Conservation (phyloP, 2,797 vertebrate species). For the Falco biarmicus region DNA sequence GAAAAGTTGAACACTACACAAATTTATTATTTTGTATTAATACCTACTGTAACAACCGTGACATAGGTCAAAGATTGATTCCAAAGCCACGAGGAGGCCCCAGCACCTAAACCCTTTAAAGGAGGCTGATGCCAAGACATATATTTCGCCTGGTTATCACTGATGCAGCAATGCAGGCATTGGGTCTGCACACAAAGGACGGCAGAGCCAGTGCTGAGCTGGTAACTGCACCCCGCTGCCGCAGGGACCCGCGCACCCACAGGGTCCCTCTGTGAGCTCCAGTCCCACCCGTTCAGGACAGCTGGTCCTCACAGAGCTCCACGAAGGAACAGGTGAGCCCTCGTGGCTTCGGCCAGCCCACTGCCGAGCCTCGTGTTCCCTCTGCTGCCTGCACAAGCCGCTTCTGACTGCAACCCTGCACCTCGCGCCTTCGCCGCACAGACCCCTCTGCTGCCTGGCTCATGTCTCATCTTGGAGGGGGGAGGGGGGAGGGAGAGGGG, state of each 20-base stretch:
- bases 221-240: not conserved
- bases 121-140: not conserved
- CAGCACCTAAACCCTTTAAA: not conserved
- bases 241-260: not conserved
- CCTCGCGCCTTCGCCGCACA: rapidly evolving
- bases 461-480: too few species aligned
- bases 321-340: rapidly evolving
- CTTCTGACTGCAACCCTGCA: not conserved
- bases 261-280: not conserved
- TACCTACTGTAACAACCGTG: constrained; percentile 62
- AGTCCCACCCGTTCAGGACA: not conserved
- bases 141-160: not conserved
- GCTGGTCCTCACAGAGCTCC: rapidly evolving
- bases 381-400: rapidly evolving
- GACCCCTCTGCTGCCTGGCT: not conserved
- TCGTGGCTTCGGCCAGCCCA: not conserved
- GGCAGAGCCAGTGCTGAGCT: not conserved
- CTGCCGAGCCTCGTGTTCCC: rapidly evolving
- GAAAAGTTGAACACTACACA: constrained; percentile 75
- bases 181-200: not conserved
- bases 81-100: constrained; percentile 37
- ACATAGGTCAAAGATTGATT: constrained; percentile 66
- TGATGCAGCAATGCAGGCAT: rapidly evolving
- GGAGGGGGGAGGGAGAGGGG: too few species aligned
- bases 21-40: constrained; percentile 76